Conservation (phyloP, 2,797 vertebrate species). For the Chloroceryle amazona region DNA sequence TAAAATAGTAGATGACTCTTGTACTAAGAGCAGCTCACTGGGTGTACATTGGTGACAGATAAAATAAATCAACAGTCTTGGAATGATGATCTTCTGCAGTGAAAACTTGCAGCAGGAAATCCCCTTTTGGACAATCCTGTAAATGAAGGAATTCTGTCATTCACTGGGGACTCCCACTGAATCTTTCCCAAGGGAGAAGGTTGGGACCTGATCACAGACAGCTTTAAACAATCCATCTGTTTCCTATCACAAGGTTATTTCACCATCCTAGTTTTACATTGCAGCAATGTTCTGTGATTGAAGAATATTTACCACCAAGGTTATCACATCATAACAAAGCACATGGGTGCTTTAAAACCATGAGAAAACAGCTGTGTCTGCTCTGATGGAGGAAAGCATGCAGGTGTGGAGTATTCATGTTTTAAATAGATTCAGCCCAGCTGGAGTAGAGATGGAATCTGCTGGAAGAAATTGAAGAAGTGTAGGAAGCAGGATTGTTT, state of each 20-base stretch:
- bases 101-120: neutral
- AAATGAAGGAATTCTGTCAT: neutral
- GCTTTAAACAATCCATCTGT: neutral
- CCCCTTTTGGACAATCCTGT: neutral
- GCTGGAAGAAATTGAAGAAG: neutral
- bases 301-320: neutral
- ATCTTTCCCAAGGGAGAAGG: neutral
- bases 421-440: neutral
- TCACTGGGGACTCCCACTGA: neutral
- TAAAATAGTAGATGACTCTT: neutral
- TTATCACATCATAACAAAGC: neutral
- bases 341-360: neutral
- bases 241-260: neutral
- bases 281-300: neutral
- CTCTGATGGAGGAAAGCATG: neutral
- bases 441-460: neutral
- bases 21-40: neutral
- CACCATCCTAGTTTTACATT: neutral
- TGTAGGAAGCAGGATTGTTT: neutral
- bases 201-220: neutral
- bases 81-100: neutral
- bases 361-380: neutral
- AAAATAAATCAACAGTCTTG: neutral
- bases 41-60: neutral
- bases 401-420: neutral